Conservation (phyloP, 2,888 invertebrate species). For the Apoda limacodes region DNA sequence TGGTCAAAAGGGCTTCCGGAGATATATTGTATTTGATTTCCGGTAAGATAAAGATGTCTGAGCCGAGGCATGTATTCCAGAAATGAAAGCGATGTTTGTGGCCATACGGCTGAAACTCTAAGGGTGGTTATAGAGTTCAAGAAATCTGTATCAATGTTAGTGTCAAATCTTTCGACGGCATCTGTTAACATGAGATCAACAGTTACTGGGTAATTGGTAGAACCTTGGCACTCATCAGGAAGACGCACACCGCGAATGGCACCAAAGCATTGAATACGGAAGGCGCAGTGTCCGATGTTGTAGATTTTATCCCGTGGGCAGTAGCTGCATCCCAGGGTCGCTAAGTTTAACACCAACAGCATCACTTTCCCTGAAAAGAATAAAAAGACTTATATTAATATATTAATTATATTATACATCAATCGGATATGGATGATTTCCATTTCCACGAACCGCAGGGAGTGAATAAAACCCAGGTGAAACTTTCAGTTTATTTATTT, state of each 20-base stretch:
- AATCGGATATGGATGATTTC: no score
- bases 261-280: constrained; percentile 32
- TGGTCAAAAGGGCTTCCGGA: constrained; percentile 31
- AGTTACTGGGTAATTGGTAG: constrained; percentile 35
- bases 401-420: no score
- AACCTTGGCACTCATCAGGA: constrained; percentile 34
- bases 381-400: no score
- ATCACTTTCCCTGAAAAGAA: not conserved
- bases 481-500: no score
- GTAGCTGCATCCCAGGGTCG: constrained; percentile 18
- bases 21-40: constrained; percentile 34
- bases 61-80: constrained; percentile 37
- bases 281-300: constrained; percentile 30
- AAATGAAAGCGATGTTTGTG: constrained; percentile 30
- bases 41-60: constrained; percentile 28
- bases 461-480: no score
- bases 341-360: not conserved
- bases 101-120: constrained; percentile 31
- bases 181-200: constrained; percentile 37
- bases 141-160: constrained; percentile 27
- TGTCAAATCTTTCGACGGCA: constrained; percentile 29
- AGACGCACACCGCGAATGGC: constrained; percentile 30
- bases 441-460: no score
- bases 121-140: constrained; percentile 36
- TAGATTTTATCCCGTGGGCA: constrained; percentile 30